These are phyloP conservation scores for Atherinosoma microstoma DNA, from an alignment of 2,797 vertebrate species.

Conservation along the genomic window DNA sequence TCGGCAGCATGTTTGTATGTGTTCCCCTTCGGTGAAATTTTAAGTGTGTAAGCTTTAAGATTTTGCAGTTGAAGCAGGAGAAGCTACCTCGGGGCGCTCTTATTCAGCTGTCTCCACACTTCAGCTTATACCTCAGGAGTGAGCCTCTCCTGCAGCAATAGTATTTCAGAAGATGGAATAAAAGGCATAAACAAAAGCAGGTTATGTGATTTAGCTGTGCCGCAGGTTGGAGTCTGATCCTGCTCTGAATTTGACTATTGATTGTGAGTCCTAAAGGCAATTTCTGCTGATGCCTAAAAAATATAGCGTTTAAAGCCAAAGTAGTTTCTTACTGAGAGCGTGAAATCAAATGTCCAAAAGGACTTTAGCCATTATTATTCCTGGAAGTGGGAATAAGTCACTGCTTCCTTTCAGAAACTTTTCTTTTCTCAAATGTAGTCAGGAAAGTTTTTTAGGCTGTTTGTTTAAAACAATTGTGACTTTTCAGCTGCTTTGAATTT, in stretches of 20 bases:
- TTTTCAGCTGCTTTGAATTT: conserved; percentile 42
- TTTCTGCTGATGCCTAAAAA: conserved; percentile 55
- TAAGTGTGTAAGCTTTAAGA: conserved; percentile 24
- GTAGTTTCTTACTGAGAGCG: conserved; percentile 54
- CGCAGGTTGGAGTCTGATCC: conserved; percentile 24
- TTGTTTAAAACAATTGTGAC: conserved; percentile 13
- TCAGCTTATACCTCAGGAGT: conserved; percentile 29
- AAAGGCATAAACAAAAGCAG: conserved; percentile 42
- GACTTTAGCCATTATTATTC: conserved; percentile 61
- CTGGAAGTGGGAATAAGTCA: conserved; percentile 45
- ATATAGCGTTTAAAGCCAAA: conserved; percentile 55
- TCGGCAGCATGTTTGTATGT: conserved; percentile 16
- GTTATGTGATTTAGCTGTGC: conserved; percentile 19
- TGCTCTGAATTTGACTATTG: conserved; percentile 42
- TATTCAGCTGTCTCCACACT: conserved; percentile 17
- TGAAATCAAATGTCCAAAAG: conserved; percentile 68
- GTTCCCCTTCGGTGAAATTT: conserved; percentile 13
- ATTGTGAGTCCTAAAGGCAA: conserved; percentile 51
- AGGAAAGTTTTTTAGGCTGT: conserved; percentile 20
- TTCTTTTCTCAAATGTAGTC: conserved; percentile 23
- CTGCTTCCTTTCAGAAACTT: conserved; percentile 34
- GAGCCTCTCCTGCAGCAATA: conserved; percentile 35
- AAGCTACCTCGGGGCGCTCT: conserved; percentile 1
- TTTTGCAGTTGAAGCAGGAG: conserved; percentile 43
- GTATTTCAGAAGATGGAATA: conserved; percentile 5